These are phyloP conservation scores for Heloderma charlesbogerti DNA, from an alignment of 2,113 vertebrate genomes.

Conservation along the genomic window DNA sequence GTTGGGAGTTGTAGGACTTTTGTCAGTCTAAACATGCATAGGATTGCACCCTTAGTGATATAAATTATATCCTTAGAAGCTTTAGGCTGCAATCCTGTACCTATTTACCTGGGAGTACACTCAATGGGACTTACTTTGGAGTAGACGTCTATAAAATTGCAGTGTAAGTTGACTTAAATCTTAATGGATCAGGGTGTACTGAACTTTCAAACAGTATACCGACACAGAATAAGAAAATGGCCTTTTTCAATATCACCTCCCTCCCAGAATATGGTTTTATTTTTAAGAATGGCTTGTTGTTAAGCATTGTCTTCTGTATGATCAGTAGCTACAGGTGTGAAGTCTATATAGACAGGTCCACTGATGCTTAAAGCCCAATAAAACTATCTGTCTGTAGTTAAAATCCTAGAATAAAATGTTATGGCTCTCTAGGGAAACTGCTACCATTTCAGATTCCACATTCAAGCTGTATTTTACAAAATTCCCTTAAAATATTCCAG, in stretches of 20 bases:
- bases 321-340: slow-evolving; percentile 31
- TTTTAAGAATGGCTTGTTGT: slow-evolving; percentile 11
- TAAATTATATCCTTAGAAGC: too few species aligned
- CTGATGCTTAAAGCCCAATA: slow-evolving; percentile 44
- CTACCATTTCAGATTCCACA: slow-evolving; percentile 43
- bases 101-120: neutral
- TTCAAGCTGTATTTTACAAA: slow-evolving; percentile 18
- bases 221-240: fast-evolving
- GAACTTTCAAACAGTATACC: neutral
- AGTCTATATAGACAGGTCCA: slow-evolving; percentile 33
- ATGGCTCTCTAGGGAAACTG: slow-evolving; percentile 35
- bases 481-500: slow-evolving; percentile 28
- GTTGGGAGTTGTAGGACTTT: too few species aligned
- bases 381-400: slow-evolving; percentile 46
- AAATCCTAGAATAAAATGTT: slow-evolving; percentile 44
- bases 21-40: too few species aligned
- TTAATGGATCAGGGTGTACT: neutral
- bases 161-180: neutral
- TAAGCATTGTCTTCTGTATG: slow-evolving; percentile 16
- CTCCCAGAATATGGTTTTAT: neutral
- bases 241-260: neutral
- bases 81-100: neutral
- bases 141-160: neutral
- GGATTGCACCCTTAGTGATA: too few species aligned
- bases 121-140: neutral